Percentiles rank a stretch among this genome's conserved stretches.
phyloP scores from a whole-genome alignment of 2,888 invertebrate species.

The Drosophila fungiperda region DNA sequence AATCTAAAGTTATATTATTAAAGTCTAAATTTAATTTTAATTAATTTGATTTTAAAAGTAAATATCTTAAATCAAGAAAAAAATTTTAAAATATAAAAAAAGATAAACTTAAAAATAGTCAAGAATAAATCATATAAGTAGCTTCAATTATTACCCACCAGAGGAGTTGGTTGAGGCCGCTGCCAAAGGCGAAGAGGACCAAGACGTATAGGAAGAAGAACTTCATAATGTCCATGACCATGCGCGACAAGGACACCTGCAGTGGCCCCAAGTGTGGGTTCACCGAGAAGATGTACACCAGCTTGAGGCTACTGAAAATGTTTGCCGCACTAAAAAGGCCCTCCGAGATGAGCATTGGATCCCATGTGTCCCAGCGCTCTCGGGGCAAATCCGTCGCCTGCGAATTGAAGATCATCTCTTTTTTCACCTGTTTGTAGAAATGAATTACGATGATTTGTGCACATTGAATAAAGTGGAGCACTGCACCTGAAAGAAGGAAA shows the following conservation, averaged over 20 bases:
- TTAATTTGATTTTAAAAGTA: background rate
- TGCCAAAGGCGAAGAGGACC: constrained; percentile 97
- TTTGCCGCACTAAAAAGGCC: constrained; percentile 99
- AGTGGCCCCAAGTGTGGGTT: constrained; percentile 98
- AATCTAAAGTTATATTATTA: no score
- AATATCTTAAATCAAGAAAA: background rate
- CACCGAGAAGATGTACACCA: constrained; percentile 99
- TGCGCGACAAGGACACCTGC: constrained; percentile 94
- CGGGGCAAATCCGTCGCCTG: constrained; percentile 89
- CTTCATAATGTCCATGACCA: constrained; percentile 98
- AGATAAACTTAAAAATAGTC: background rate
- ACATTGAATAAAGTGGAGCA: fast-evolving
- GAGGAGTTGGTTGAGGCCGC: constrained; percentile 88
- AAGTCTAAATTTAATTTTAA: background rate
- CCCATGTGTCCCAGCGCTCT: constrained; percentile 99
- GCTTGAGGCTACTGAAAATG: constrained; percentile 94
- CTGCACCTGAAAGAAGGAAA: constrained; percentile 96
- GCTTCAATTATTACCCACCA: constrained; percentile 72
- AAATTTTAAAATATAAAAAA: no score
- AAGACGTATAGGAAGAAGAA: constrained; percentile 97
- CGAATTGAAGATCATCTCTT: constrained; percentile 88
- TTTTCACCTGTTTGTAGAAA: constrained; percentile 87
- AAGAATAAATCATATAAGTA: background rate
- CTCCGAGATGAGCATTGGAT: constrained; percentile 98
- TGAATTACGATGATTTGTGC: background rate